These are phyloP conservation scores for Patella vulgata DNA, from an alignment of 1,140 invertebrate genomes.

Conservation along the genomic window DNA sequence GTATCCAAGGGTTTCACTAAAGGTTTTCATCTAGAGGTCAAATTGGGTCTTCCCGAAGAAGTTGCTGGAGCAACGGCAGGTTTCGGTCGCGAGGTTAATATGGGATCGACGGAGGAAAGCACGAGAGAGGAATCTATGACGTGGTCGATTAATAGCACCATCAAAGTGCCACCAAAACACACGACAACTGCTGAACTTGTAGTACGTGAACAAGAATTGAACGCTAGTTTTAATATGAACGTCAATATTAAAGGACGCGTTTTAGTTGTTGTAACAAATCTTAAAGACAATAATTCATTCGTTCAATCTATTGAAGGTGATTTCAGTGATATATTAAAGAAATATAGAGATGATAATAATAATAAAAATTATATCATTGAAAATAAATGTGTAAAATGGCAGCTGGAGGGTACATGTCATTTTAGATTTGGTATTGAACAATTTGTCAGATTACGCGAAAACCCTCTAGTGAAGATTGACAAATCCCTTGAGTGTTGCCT, in stretches of 20 bases:
- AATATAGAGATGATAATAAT: constrained; percentile 41
- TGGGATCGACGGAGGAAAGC: constrained; percentile 66
- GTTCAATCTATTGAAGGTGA: constrained; percentile 62
- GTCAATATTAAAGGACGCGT: constrained; percentile 64
- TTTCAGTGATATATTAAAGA: constrained; percentile 57
- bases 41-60: constrained; percentile 68
- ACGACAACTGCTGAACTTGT: constrained; percentile 66
- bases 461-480: constrained; percentile 20
- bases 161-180: constrained; percentile 63
- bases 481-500: no score
- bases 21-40: constrained; percentile 65
- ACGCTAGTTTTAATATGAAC: constrained; percentile 63
- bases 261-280: constrained; percentile 61
- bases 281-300: constrained; percentile 64
- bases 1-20: constrained; percentile 67
- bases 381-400: constrained; percentile 49
- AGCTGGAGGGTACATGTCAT: constrained; percentile 54
- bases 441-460: constrained; percentile 55
- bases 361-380: constrained; percentile 46
- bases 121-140: constrained; percentile 64
- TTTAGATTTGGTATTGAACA: constrained; percentile 66
- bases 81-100: constrained; percentile 68
- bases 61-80: constrained; percentile 66
- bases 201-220: constrained; percentile 67
- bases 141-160: constrained; percentile 68